Evolutionary conservation across 2,888 invertebrate species (phyloP), one percentile per base, ranked within the genome.

Genomic region (Tridacna gigas): DNA sequence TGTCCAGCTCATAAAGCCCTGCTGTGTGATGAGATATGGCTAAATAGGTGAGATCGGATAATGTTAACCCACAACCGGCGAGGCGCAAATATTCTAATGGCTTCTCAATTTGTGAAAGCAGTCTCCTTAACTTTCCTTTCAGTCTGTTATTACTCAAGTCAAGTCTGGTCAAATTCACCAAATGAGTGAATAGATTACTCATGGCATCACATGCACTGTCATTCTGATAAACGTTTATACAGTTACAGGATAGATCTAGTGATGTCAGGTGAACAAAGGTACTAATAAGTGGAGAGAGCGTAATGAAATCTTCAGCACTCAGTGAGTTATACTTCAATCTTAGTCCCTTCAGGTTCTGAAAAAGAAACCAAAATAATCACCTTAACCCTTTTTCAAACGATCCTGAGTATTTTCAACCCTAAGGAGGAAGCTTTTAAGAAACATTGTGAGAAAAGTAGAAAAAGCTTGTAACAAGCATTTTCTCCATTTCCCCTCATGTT

Each of bases 211-310:
- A 89, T 22, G 90, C 83, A 0, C 80, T 75, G 61, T 91, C 90
- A 79, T 90, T 89, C 67, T 90, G 85, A 51, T 83, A 89, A 45
- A 93, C 74, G 25, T 88, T 88, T 60, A 94, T 91, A 65, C 89
- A 89, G 89, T 94, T 94, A 83, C 93, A 93, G 37, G 94, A 93
- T 15, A 94, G 87, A 79, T 94, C 94, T 15, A 94, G 88, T n/a
- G 92, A 88, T 13, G 91, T 91, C 11, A 94, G 83, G 25, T 90
- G 88, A n/a, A 86, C 88, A 79, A 93, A 88, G 5, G 78, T 86
- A 66, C 91, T 82, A 7, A 94, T 80, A 13, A 86, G 80, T 51
- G 93, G 93, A 15, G 86, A 90, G 47, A 94, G 79, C 18, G 88
- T 84, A 3, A 89, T 81, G 74, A 94, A 88, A 48, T 92, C 92